A percentile compares a stretch with the other conserved stretches of the same genome.
Evolutionary conservation across 2,888 invertebrate species (phyloP).

Genomic region (Lasioglossum morio): DNA sequence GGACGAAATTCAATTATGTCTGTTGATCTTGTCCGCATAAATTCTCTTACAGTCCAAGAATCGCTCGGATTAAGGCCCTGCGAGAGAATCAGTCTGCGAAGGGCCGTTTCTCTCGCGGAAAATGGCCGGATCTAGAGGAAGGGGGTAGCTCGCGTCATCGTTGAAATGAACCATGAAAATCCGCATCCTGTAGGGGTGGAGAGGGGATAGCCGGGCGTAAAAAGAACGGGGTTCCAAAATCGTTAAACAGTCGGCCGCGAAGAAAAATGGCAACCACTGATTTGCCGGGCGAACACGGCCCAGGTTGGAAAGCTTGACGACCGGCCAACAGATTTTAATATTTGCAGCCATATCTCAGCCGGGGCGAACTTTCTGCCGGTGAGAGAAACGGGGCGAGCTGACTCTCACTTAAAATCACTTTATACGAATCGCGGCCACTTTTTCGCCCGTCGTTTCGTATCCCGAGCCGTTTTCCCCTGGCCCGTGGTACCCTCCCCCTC

Average conservation of each 20-base stretch:
- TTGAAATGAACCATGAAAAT: not conserved
- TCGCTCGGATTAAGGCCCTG: not conserved
- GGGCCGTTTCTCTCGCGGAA: not conserved
- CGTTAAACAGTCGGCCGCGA: conserved; percentile 1
- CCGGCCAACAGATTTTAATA: conserved; percentile 79
- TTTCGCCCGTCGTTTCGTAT: conserved; percentile 69
- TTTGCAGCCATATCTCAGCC: conserved; percentile 80
- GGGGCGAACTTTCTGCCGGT: conserved; percentile 70
- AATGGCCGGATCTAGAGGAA: not conserved
- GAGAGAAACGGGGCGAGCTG: conserved; percentile 65
- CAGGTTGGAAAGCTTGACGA: conserved; percentile 55
- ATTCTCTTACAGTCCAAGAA: not conserved
- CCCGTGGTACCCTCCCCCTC: not conserved
- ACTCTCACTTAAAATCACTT: conserved; percentile 81
- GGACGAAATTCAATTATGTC: not conserved
- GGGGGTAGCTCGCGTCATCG: not conserved
- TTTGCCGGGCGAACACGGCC: conserved; percentile 35
- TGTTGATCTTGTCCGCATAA: not conserved
- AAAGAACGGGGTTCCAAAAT: conserved; percentile 5
- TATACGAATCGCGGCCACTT: conserved; percentile 77
- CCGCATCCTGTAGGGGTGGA: not conserved
- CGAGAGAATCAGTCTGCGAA: not conserved
- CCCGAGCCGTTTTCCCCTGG: conserved; percentile 34
- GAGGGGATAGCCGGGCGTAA: not conserved
- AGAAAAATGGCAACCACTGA: conserved; percentile 56